Base-by-base conservation (phyloP, 1,140 invertebrate genomes). In the Euschistus heros region DNA sequence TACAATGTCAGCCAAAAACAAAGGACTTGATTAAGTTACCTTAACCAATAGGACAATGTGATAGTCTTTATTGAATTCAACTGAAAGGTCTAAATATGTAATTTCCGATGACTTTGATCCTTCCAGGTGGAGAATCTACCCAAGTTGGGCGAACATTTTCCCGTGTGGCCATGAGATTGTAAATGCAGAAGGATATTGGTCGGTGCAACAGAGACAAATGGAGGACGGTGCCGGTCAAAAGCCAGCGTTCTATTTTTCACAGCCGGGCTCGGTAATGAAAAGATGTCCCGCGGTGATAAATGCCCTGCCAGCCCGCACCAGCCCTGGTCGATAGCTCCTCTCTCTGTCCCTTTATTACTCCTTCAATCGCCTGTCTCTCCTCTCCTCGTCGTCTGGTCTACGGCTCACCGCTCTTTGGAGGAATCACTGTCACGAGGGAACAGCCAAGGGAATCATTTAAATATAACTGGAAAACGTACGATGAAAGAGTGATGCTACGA, bases 221-320 rank as follows among this genome's bases (percentile, higher is more conserved):
- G 24, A 24, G 54, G 54, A 1, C 2, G 20, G 5, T 18, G 54
- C 54, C 54, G 18, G 33, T 57, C 18, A 57, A 57, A 57, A 57
- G 54, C 54, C 54, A 37, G 33, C 54, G 47, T 57, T 22, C 54
- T 57, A 57, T 57, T 57, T 57, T 57, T 57, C 54, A 57, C 54
- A 37, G 33, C 5, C 2, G 47, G 47, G 20, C 47, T 6, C 47
- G 14, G 54, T 57, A 57, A 57, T 57, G 54, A 57, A 57, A 57
- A 57, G 54, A 57, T 57, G 54, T 24, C n/a, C 47, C 47, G 2
- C 14, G 2, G 54, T 57, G 54, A 57, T 57, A 57, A 57, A 57
- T 57, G 54, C 54, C 24, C 54, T 57, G 54, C 26, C 54, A 57
- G 54, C 22, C 2, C 33, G 5, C 4, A 37, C 4, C 33, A 37